Conservation (phyloP, 2,113 vertebrate species). For the Barnardius zonarius region DNA sequence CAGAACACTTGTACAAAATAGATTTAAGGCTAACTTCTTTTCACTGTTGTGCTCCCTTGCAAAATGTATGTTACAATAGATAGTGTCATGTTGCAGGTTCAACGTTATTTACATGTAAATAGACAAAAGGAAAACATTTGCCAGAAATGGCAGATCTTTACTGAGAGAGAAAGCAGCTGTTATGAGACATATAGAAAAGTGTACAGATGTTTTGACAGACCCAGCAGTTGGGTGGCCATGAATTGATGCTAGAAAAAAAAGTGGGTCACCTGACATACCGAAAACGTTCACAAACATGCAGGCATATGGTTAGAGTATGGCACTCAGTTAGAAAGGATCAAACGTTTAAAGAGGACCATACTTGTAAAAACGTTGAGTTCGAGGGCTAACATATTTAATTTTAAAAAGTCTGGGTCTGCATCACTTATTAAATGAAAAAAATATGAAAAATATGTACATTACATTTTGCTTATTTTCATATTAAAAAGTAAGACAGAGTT, state of each 20-base stretch:
- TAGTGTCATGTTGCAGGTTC: constrained; percentile 99
- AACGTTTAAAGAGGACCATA: constrained; percentile 83
- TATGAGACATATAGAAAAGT: constrained; percentile 97
- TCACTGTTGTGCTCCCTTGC: constrained; percentile 97
- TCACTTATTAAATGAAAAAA: constrained; percentile 94
- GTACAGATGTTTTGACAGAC: constrained; percentile 91
- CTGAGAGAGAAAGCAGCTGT: constrained; percentile 93
- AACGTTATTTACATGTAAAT: constrained; percentile 99
- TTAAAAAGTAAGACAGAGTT: constrained; percentile 96
- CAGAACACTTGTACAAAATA: constrained; percentile 97
- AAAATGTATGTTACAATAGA: constrained; percentile 99
- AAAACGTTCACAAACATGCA: constrained; percentile 73
- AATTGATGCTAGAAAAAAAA: constrained; percentile 60
- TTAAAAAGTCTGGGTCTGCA: constrained; percentile 89
- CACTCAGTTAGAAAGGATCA: constrained; percentile 73
- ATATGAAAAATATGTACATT: constrained; percentile 92
- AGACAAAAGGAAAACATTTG: constrained; percentile 87
- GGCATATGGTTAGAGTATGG: constrained; percentile 77
- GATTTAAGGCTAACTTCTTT: constrained; percentile 91
- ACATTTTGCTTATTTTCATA: constrained; percentile 99
- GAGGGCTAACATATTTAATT: constrained; percentile 89
- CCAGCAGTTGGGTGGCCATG: constrained; percentile 76
- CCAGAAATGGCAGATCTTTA: constrained; percentile 89
- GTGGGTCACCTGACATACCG: constrained; percentile 67
- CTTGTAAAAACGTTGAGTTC: constrained; percentile 73